Base-by-base conservation (phyloP, 2,888 invertebrate species). In the Amphimallon solstitiale region DNA sequence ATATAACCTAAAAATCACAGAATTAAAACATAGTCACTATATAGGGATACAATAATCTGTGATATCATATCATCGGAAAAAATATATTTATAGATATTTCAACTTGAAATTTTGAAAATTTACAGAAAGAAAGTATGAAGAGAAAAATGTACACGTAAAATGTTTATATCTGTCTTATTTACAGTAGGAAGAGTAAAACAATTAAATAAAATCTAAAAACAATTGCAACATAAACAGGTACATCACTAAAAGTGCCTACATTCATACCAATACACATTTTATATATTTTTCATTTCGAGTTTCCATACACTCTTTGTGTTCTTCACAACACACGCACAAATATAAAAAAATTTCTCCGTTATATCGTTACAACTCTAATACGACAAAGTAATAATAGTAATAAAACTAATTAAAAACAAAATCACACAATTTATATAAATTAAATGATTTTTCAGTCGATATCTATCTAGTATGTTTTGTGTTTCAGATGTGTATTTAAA, bases 151-250 rank as follows among this genome's bases (percentile, higher is more conserved):
- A 66, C 62, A 68, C 40, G 45, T 56, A 59, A 60, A 63, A 69
- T 72, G 71, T 71, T 74, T 74, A 74, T 76, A 75, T 75, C 75
- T 73, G 73, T 73, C 67, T 56, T 76, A 76, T 76, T 65, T 75
- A 76, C 74, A 71, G 52, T 45, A 61, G 64, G 62, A 49, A 51
- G 52, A 48, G 51, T 75, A 77, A 73, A 80, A 80, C 79, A 80
- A 79, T 79, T 77, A 80, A 79, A 80, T 80, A 81, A 80, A 80
- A 78, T 79, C 77, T 78, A 78, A 78, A n/a, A 80, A 80, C 80
- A 80, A 81, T 81, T 81, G 81, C 81, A 81, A 80, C 81, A 79
- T 78, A 81, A 77, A 81, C 81, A 81, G 81, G 81, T 81, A 81
- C 81, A 77, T 80, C 75, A 79, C 79, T 77, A 80, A 77, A 56